Evolutionary conservation across 2,797 vertebrate species (phyloP).

Genomic region (Myotis myotis): DNA sequence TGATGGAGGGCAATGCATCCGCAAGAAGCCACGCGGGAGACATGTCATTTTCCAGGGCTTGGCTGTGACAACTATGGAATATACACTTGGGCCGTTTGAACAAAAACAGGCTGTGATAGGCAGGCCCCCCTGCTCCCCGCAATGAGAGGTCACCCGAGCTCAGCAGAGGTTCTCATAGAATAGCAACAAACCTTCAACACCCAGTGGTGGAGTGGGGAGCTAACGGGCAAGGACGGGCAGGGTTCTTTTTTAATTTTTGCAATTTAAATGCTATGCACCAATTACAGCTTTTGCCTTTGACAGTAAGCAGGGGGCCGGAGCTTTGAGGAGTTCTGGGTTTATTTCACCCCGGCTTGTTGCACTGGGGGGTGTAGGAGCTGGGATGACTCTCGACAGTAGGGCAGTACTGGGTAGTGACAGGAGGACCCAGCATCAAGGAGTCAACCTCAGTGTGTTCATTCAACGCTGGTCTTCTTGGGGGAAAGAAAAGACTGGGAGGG

Average conservation of each 20-base stretch:
- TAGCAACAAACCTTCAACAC: not conserved
- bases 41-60: not conserved
- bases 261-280: not conserved
- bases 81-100: not conserved
- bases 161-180: not conserved
- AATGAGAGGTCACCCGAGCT: not conserved
- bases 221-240: not conserved
- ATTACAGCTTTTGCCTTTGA: not conserved
- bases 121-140: not conserved
- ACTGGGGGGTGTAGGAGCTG: rapidly evolving
- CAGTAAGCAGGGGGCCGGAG: not conserved
- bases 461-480: not conserved
- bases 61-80: not conserved
- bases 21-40: not conserved
- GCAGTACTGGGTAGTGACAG: not conserved
- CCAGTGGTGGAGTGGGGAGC: not conserved
- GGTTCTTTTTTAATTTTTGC: not conserved
- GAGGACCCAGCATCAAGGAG: not conserved
- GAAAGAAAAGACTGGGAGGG: not conserved
- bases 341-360: not conserved
- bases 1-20: not conserved
- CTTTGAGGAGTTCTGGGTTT: not conserved
- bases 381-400: not conserved
- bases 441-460: not conserved
- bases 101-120: not conserved